Conservation (phyloP, 2,113 vertebrate species). For the Clinocottus analis region DNA sequence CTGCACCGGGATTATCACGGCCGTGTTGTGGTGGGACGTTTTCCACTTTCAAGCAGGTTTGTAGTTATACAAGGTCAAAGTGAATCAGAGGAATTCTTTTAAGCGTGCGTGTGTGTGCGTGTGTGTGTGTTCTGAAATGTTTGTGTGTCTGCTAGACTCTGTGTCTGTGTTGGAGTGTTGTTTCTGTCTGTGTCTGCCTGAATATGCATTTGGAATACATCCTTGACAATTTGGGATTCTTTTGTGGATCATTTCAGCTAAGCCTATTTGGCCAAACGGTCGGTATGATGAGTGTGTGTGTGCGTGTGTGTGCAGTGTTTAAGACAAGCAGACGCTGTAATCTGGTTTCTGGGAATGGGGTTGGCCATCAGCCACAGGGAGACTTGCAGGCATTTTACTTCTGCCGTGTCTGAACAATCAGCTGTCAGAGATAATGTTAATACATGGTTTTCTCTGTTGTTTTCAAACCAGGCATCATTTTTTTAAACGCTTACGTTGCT, state of each 20-base stretch:
- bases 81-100: slow-evolving; percentile 55
- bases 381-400: slow-evolving; percentile 52
- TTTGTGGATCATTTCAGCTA: slow-evolving; percentile 48
- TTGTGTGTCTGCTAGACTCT: slow-evolving; percentile 14
- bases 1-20: neutral
- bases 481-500: neutral
- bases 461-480: neutral
- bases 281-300: slow-evolving; percentile 11
- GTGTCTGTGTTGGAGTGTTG: slow-evolving; percentile 4
- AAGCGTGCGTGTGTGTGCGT: neutral
- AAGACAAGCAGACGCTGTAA: slow-evolving; percentile 58
- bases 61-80: slow-evolving; percentile 54
- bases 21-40: slow-evolving; percentile 5
- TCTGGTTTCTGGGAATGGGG: slow-evolving; percentile 69
- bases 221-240: slow-evolving; percentile 36
- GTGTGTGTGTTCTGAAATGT: slow-evolving; percentile 1
- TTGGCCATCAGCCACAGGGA: slow-evolving; percentile 59
- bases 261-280: slow-evolving; percentile 31
- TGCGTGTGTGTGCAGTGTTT: slow-evolving; percentile 13
- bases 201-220: slow-evolving; percentile 21
- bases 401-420: slow-evolving; percentile 41
- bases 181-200: slow-evolving; percentile 11
- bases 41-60: slow-evolving; percentile 47
- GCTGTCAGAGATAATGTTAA: slow-evolving; percentile 40
- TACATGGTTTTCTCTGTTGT: neutral